Conservation (phyloP, 2,888 invertebrate genomes). For the Muschampia staudingeri region DNA sequence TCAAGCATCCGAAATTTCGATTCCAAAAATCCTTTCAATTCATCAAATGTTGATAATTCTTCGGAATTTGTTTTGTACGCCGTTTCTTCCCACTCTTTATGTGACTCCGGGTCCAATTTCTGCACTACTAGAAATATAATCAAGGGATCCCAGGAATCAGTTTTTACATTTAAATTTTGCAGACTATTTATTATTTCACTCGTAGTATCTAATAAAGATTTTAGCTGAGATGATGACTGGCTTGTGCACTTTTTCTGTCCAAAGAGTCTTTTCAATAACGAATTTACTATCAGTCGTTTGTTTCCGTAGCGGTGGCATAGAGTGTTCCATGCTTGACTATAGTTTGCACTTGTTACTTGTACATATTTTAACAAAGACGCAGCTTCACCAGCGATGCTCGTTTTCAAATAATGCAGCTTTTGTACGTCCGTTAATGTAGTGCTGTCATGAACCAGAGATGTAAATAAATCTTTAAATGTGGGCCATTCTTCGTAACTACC, state of each 20-base stretch:
- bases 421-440: neutral
- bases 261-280: neutral
- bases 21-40: neutral
- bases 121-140: slow-evolving; percentile 2
- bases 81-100: slow-evolving; percentile 6
- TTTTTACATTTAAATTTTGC: neutral
- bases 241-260: neutral
- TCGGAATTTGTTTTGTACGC: neutral
- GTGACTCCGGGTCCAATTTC: neutral
- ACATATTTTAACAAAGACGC: neutral
- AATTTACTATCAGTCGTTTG: neutral
- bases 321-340: neutral
- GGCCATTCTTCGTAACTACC: slow-evolving; percentile 2
- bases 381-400: neutral
- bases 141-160: neutral
- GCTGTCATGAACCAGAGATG: neutral
- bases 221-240: neutral
- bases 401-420: neutral
- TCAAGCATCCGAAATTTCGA: neutral
- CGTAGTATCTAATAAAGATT: neutral
- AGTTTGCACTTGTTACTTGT: neutral
- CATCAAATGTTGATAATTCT: neutral
- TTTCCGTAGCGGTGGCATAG: neutral
- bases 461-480: slow-evolving; percentile 1
- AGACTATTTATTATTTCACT: neutral